Base-by-base conservation (phyloP, 1,140 invertebrate species). In the Chelonus insularis region DNA sequence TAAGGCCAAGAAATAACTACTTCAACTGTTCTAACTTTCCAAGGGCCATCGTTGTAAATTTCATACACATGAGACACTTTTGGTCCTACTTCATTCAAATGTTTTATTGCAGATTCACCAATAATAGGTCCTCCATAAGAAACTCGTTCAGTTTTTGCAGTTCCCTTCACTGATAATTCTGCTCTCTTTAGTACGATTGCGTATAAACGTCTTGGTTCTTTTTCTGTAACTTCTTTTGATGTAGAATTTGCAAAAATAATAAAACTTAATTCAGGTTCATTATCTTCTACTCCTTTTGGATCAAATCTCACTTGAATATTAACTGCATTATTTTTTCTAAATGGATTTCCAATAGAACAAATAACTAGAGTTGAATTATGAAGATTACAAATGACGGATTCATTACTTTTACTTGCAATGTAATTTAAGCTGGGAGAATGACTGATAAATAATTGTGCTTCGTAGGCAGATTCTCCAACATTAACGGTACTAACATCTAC, bases 1-100 rank as follows among this genome's bases (percentile, higher is more conserved):
- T 90, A 89, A 0, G 96, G 96, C 95, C 95, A 97, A 1, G 87
- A 84, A 60, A 98, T 91, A 21, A 84, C 81, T n/a, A 98, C 87
- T 69, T 89, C 86, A 0, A 96, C 82, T 25, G 85, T 85, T 5
- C 87, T 86, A 1, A 95, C 89, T 70, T 87, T 86, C 86, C 92
- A 96, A 0, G 94, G 91, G 1, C 96, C 95, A 64, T 88, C 85
- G 68, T 97, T 97, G 70, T 87, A 90, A 25, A 95, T 87, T 80
- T 90, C 87, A 75, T 94, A 98, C 20, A 87, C 91, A 71, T 98
- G 95, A 4, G 86, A 84, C 0, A 97, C 86, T 73, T 87, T 85
- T 2, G 89, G 88, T 4, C 96, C 96, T 59, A 97, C 87, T 69
- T 97, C 91, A 62, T 93, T 90, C 65, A 94, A 86, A 69, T 88